Evolutionary conservation across 2,113 vertebrate genomes (phyloP).

Genomic region (Sylvia atricapilla): DNA sequence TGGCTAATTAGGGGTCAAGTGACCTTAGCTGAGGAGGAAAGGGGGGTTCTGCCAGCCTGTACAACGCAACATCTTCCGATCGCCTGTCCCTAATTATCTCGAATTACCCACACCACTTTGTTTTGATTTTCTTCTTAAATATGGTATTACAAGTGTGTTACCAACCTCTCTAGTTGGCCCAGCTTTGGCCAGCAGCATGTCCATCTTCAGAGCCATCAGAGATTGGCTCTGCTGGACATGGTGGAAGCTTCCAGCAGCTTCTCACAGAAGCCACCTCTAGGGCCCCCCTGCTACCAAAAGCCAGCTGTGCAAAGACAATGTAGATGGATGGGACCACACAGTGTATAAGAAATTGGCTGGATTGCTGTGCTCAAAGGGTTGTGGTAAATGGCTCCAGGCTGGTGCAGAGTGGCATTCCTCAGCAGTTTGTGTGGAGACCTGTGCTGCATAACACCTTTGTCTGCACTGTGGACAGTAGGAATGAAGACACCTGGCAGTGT

Average conservation of each 20-base stretch:
- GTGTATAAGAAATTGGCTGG: neutral
- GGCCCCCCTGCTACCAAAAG: rapidly evolving
- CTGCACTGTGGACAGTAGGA: neutral
- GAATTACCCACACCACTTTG: no score
- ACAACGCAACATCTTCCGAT: no score
- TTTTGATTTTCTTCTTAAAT: neutral
- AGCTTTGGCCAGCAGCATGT: rapidly evolving
- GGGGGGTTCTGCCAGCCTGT: no score
- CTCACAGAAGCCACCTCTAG: neutral
- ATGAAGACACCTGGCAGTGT: neutral
- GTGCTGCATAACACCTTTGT: neutral
- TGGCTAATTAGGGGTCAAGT: no score
- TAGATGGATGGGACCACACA: neutral
- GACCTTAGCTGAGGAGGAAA: no score
- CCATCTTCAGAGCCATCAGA: neutral
- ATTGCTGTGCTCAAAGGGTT: neutral
- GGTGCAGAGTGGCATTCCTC: neutral
- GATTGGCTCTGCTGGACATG: rapidly evolving
- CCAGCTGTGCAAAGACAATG: rapidly evolving
- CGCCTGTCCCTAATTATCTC: no score
- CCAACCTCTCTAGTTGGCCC: neutral
- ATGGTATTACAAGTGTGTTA: neutral
- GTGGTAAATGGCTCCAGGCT: neutral
- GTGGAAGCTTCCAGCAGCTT: neutral
- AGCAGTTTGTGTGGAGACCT: neutral